Evolutionary conservation across 2,888 invertebrate species (phyloP), one percentile per base, ranked within the genome.

Genomic region (Volucella bombylans): DNA sequence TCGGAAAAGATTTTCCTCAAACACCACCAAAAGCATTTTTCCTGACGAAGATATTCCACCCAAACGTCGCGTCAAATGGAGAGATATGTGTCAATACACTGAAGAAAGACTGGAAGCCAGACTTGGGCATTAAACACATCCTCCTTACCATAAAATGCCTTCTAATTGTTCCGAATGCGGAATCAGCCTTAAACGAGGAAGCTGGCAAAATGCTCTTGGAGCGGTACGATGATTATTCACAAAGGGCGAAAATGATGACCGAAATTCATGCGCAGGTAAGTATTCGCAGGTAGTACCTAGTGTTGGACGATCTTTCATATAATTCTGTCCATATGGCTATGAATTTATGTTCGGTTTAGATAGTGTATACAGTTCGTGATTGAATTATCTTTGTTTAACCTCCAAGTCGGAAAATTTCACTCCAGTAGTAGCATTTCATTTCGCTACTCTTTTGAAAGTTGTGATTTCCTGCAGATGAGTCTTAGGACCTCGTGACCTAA

Each of bases 61-160:
- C 98, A 38, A 99, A 99, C 93, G 98, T 99, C 88, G 96, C 98
- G 62, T 93, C 94, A 82, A 97, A 96, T 93, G 98, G 98, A 82
- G 98, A 98, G 92, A 98, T 99, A 90, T 99, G 98, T 93, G 98
- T 98, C 8, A 97, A 98, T 92, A 98, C 98, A 82, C 93, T 99
- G 86, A 97, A 97, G 92, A 97, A 96, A 92, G 98, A 98, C 93
- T 98, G 98, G 98, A 97, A 97, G 91, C 95, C 97, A 85, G 97
- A 98, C 93, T 95, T 98, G 90, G 98, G 98, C 90, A 96, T 98
- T 87, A 97, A 96, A 93, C 98, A 98, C 92, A 96, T 98, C 92
- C 93, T 99, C 90, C 93, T 98, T 92, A 97, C 98, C 85, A 95
- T 99, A 85, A 97, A 97, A 93, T 98, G 98, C 93, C 94, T 99